phyloP scores from a whole-genome alignment of 2,113 vertebrate species.

The Felis catus region DNA sequence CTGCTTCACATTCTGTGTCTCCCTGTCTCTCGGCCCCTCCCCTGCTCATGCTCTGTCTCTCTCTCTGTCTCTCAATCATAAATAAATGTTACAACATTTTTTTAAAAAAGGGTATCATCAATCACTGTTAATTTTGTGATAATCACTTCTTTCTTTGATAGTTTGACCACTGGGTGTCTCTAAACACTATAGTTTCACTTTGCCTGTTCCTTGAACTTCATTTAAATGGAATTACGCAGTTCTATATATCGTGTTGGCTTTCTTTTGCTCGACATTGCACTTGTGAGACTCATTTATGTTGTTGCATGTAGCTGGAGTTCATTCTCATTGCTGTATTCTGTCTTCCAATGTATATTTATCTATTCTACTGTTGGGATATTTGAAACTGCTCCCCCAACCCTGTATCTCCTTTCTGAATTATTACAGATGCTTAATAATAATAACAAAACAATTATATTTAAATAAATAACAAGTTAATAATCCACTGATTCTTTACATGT shows the following conservation, averaged over 20 bases:
- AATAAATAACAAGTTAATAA: neutral
- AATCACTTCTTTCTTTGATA: neutral
- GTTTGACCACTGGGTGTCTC: neutral
- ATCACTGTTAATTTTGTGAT: neutral
- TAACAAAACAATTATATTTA: neutral
- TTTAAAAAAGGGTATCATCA: neutral
- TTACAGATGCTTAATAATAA: neutral
- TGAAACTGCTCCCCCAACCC: neutral
- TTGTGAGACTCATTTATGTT: neutral
- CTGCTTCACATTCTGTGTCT: no score
- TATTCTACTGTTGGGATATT: neutral
- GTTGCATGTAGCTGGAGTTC: neutral
- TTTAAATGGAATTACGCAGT: neutral
- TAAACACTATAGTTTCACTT: neutral
- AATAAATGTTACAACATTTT: no score
- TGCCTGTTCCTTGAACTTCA: neutral
- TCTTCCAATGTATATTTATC: neutral
- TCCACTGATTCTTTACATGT: no score
- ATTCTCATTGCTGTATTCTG: neutral
- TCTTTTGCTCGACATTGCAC: neutral
- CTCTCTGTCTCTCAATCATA: no score
- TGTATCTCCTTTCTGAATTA: neutral
- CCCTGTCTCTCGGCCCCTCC: no score
- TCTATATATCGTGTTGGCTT: neutral
- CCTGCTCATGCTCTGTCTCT: no score